Conservation (phyloP, 2,797 vertebrate genomes). For the Pteropus rufus region DNA sequence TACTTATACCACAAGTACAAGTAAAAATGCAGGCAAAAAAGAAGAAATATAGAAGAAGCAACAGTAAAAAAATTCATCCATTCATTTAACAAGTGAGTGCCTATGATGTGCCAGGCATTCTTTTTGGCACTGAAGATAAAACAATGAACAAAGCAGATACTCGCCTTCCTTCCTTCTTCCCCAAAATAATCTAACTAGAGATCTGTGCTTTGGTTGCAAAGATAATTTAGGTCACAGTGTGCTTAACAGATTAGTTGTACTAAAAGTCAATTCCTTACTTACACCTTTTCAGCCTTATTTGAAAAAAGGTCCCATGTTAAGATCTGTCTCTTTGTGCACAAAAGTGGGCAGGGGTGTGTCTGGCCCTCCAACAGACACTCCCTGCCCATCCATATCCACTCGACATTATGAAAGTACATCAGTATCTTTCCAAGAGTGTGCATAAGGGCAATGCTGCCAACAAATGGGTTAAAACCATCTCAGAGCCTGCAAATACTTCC, state of each 20-base stretch:
- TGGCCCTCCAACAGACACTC: neutral
- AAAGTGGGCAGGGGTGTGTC: neutral
- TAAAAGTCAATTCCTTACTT: neutral
- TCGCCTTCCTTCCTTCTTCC: rapidly evolving
- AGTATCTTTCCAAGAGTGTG: neutral
- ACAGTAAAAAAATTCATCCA: neutral
- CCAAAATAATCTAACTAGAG: neutral
- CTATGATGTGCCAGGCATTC: neutral
- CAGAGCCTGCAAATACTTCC: neutral
- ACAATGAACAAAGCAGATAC: neutral
- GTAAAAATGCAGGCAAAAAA: neutral
- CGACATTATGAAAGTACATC: neutral
- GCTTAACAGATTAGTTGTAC: neutral
- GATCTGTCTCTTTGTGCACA: neutral
- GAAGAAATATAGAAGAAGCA: neutral
- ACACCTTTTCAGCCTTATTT: neutral
- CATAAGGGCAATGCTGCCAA: too few species aligned
- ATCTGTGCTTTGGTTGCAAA: neutral
- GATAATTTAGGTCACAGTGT: neutral
- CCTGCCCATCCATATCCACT: neutral
- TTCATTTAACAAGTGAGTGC: neutral
- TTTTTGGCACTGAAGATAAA: neutral
- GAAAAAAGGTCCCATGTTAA: neutral
- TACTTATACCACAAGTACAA: neutral
- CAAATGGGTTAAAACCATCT: neutral